These are phyloP conservation scores for Indicator indicator DNA, from an alignment of 2,113 vertebrate genomes.

Conservation along the genomic window DNA sequence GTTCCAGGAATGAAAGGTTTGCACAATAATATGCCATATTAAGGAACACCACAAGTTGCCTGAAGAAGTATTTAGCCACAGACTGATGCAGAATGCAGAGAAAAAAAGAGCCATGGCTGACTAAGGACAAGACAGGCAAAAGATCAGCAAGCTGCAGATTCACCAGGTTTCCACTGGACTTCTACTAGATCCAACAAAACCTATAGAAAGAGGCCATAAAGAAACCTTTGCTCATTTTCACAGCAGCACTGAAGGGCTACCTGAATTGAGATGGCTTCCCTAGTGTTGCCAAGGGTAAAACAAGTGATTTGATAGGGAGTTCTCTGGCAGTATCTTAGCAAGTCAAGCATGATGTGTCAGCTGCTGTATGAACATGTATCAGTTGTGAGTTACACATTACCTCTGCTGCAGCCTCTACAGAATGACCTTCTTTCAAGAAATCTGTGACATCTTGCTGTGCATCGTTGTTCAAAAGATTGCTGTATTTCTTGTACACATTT, in stretches of 20 bases:
- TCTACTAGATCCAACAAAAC: background rate
- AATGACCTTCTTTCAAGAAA: slow-evolving; percentile 83
- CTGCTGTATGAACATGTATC: background rate
- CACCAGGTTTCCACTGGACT: background rate
- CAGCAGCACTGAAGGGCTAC: background rate
- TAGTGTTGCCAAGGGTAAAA: background rate
- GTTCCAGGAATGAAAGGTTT: background rate
- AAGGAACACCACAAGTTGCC: background rate
- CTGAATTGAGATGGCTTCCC: background rate
- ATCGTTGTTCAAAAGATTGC: slow-evolving; percentile 79
- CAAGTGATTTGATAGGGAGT: background rate
- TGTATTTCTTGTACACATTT: slow-evolving; percentile 84
- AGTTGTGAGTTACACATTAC: slow-evolving; percentile 63
- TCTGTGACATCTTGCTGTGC: slow-evolving; percentile 75
- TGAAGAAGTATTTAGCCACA: background rate
- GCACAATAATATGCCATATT: background rate
- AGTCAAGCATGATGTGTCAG: background rate
- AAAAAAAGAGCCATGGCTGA: background rate
- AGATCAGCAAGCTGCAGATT: background rate
- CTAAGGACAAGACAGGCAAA: background rate
- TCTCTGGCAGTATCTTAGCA: background rate
- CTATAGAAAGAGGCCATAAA: background rate
- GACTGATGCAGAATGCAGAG: background rate
- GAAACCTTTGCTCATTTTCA: background rate
- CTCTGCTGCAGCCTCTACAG: slow-evolving; percentile 79